Base-by-base conservation (phyloP, 2,888 invertebrate species). In the Brachylomia viminalis region DNA sequence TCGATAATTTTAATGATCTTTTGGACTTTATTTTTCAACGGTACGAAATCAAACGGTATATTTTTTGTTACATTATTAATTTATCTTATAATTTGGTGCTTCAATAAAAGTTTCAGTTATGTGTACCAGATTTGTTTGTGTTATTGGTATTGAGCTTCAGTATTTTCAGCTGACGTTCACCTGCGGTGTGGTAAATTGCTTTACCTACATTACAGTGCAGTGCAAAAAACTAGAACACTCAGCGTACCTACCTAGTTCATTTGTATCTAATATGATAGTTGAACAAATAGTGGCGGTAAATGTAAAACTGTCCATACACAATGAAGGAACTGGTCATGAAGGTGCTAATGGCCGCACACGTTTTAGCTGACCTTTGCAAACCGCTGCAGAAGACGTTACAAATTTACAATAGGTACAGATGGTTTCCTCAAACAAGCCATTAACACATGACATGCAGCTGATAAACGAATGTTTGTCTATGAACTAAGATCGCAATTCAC, bases 61-160 rank as follows among this genome's bases (percentile, higher is more conserved):
- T 76, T 82, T 84, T 84, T 77, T 82, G 70, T 66, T 72, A 52
- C 38, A 75, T 47, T 59, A 73, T 77, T 77, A 71, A 75, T 75
- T 58, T 75, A 65, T 73, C 65, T 69, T 75, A 38, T 62, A 69
- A 77, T 72, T 70, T 66, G 62, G 42, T 66, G 38, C 68, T 27
- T 77, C 62, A 75, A 84, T 81, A 84, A 73, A 82, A 72, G 38
- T 71, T n/a, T 70, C 78, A 72, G 72, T 78, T 72, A 81, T 77
- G 47, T 83, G 76, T 80, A 74, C 71, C 59, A 83, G 52, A 67
- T 76, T 59, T 67, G 38, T 75, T 45, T 30, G 54, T 54, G 61
- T n/a, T 49, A 64, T 71, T 72, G 59, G 59, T 70, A 66, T 33
- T 59, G 23, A 17, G 52, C 52, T 54, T 82, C 58, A 79, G 69